Conservation (phyloP, 2,797 vertebrate genomes). For the Cryptoprocta ferox region DNA sequence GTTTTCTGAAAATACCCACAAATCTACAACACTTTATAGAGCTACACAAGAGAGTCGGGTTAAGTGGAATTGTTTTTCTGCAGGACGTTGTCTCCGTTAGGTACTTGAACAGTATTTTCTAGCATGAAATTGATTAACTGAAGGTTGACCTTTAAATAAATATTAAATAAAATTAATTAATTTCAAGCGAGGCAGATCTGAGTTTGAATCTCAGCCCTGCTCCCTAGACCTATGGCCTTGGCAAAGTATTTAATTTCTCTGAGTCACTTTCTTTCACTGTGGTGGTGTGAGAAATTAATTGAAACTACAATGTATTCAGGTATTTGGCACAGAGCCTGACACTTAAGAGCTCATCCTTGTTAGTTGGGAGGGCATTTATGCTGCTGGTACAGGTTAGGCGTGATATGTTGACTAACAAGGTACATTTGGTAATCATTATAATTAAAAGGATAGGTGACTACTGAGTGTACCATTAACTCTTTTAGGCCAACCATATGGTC, state of each 20-base stretch:
- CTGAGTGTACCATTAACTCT: background rate
- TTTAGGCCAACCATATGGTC: background rate
- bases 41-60: background rate
- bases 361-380: background rate
- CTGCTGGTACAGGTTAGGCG: background rate
- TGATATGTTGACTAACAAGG: background rate
- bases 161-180: background rate
- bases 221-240: background rate
- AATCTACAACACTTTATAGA: background rate
- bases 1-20: constrained; percentile 47
- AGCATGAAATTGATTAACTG: background rate
- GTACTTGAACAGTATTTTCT: background rate
- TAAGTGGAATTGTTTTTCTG: background rate
- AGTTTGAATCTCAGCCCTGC: background rate
- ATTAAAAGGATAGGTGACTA: background rate
- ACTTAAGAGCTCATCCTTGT: background rate
- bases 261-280: constrained; percentile 18
- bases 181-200: background rate
- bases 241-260: constrained; percentile 12
- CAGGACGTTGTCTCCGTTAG: background rate
- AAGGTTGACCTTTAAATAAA: background rate
- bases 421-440: background rate
- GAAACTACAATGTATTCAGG: background rate
- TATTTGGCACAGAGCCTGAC: background rate
- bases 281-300: background rate